Base-by-base conservation (phyloP, 2,797 vertebrate species). In the Aplochiton taeniatus region DNA sequence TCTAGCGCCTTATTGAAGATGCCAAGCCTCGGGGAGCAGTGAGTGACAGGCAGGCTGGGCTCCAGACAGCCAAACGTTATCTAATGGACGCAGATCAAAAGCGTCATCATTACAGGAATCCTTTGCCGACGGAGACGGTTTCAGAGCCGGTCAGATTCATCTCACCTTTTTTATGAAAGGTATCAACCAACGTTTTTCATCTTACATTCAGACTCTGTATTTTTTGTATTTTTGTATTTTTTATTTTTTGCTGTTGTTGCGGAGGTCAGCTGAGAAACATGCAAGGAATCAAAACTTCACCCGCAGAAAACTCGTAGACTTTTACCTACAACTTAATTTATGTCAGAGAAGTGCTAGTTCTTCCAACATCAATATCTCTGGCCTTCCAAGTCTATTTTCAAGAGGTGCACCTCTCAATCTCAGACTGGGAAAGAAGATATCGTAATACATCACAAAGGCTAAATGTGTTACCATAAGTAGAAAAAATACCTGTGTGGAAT, bases 81-180 rank as follows among this genome's bases (percentile, higher is more conserved):
- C 83, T 87, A 78, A 84, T 79, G 84, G 80, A 72, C 63, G 53
- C 80, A 83, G 78, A 85, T 87, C 86, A 86, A 87, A 89, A 83
- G 80, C 74, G n/a, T 59, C 75, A 72, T 89, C 84, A 81, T 88
- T 86, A 86, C 80, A 41, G 60, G 65, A 76, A 67, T 78, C 69
- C 73, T 82, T 57, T 13, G 16, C 73, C 69, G 77, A 81, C 78
- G 74, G 64, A 60, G 75, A 11, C 48, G 59, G 61, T 83, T 82
- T 86, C 73, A 77, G 76, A 87, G 82, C 79, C 61, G 58, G 69
- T 75, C 76, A 79, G 68, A 69, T 76, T 76, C 66, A 78, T n/a
- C 13, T 47, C 52, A 19, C 72, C 58, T 69, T 73, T 65, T 82
- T 75, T 83, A 56, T 85, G n/a, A 9, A 16, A 78, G 75, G 72